These are phyloP conservation scores for Gopherus evgoodei DNA, from an alignment of 2,113 vertebrate species.

Conservation along the genomic window DNA sequence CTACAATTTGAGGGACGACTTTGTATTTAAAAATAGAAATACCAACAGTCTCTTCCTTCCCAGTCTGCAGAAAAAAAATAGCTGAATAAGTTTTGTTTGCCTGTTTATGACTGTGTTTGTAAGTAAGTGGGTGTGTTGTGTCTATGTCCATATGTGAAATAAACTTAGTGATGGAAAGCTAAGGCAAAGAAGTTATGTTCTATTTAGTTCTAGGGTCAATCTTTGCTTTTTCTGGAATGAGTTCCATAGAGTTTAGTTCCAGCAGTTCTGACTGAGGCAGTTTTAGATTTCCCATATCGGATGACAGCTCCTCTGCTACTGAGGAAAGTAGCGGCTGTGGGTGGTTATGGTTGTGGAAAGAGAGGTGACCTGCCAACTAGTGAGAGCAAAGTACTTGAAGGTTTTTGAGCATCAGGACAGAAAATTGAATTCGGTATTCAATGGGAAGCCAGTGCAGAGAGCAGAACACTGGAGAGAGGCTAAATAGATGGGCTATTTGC, in stretches of 20 bases:
- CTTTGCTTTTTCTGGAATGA: background rate
- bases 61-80: background rate
- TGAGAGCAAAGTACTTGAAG: background rate
- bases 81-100: no score
- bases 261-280: background rate
- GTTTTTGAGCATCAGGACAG: background rate
- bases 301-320: background rate
- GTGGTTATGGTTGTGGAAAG: background rate
- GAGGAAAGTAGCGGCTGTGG: background rate
- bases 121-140: background rate
- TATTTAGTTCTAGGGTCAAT: background rate
- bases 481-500: background rate
- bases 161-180: background rate
- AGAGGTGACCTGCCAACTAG: background rate
- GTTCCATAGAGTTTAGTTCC: background rate
- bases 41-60: background rate
- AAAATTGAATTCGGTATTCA: slow-evolving; percentile 15
- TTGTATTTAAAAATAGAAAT: background rate
- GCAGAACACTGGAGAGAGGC: background rate
- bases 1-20: background rate
- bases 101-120: background rate
- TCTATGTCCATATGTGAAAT: background rate
- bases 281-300: background rate
- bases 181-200: background rate
- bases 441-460: background rate